These are phyloP conservation scores for Lophura nycthemera DNA, from an alignment of 2,113 vertebrate species.

Conservation along the genomic window DNA sequence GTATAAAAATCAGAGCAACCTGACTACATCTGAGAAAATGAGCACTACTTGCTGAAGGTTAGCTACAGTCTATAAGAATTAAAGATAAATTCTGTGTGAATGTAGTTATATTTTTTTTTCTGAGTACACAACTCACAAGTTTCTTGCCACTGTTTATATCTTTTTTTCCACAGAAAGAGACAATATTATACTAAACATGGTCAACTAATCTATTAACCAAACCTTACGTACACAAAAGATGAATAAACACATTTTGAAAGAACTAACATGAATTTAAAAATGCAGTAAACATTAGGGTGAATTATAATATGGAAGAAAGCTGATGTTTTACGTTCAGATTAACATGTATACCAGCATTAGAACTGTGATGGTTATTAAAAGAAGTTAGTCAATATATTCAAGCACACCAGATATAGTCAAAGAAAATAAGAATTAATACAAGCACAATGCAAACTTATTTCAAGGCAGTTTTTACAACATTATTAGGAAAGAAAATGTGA, in stretches of 20 bases:
- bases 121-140: conserved; percentile 17
- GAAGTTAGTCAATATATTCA: conserved; percentile 67
- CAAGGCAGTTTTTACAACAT: conserved; percentile 3
- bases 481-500: conserved; percentile 14
- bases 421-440: conserved; percentile 18
- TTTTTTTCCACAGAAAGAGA: conserved; percentile 71
- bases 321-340: conserved; percentile 26
- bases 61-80: neutral
- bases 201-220: conserved; percentile 69
- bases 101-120: neutral
- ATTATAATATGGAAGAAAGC: conserved; percentile 55
- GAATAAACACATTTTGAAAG: conserved; percentile 57
- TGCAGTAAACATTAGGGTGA: conserved; percentile 48
- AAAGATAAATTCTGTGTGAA: neutral
- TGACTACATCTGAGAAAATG: conserved; percentile 35
- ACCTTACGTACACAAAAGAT: conserved; percentile 61
- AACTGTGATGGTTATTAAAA: conserved; percentile 59
- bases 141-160: conserved; percentile 73
- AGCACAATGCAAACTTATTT: conserved; percentile 17
- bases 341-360: conserved; percentile 56
- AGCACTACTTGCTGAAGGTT: conserved; percentile 32
- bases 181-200: conserved; percentile 24
- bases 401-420: conserved; percentile 38
- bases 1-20: conserved; percentile 22
- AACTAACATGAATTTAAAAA: conserved; percentile 35